A percentile compares a stretch with the other conserved stretches of the same genome.
These are phyloP conservation scores for Strix uralensis DNA, from an alignment of 2,113 vertebrate genomes.

Conservation along the genomic window DNA sequence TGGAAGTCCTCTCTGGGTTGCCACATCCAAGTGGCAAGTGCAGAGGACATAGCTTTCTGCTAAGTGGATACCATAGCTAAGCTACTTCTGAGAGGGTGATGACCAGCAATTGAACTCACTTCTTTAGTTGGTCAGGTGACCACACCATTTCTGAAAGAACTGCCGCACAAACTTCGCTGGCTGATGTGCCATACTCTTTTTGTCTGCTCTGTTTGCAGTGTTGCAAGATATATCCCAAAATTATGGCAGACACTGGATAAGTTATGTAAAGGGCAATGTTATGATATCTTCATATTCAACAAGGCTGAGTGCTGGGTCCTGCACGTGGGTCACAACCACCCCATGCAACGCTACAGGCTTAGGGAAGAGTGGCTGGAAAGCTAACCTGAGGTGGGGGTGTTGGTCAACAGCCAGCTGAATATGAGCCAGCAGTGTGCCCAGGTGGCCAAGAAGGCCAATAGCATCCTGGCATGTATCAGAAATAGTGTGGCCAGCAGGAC, in stretches of 20 bases:
- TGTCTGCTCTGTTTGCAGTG: not conserved
- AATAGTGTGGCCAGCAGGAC: no score
- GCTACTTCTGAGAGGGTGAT: not conserved
- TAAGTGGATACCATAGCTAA: no score
- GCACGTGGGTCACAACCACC: not conserved
- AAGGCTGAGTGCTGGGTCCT: rapidly evolving
- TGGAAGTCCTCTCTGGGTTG: not conserved
- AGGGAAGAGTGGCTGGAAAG: not conserved
- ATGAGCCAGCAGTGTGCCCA: no score
- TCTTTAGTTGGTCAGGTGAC: not conserved
- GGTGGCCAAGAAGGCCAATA: no score
- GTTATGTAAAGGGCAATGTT: not conserved
- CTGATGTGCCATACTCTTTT: not conserved
- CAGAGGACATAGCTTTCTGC: not conserved
- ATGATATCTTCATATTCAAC: not conserved
- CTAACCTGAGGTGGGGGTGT: not conserved
- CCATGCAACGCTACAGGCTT: not conserved
- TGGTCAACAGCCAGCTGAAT: not conserved
- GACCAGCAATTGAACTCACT: not conserved
- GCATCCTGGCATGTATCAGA: no score
- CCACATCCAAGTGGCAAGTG: not conserved
- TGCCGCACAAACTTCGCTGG: not conserved
- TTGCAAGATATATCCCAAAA: not conserved
- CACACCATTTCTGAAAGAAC: not conserved
- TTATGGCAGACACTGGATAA: not conserved